Percentiles rank a stretch among this genome's conserved stretches.
phyloP scores from a whole-genome alignment of 2,797 vertebrate genomes.

The Glossophaga mutica region DNA sequence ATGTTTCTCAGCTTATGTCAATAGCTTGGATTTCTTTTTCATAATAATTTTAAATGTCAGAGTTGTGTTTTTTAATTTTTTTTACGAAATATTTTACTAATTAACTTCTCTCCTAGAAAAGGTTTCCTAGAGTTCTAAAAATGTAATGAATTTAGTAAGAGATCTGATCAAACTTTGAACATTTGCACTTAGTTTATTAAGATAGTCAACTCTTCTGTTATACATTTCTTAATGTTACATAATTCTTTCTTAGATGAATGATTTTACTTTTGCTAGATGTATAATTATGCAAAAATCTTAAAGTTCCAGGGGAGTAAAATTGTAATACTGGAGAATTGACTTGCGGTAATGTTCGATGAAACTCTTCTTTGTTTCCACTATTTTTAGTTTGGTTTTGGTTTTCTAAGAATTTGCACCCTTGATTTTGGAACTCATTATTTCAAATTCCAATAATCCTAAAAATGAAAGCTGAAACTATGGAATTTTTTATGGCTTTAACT shows the following conservation, averaged over 20 bases:
- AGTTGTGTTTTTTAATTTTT: constrained; percentile 19
- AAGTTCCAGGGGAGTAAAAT: not conserved
- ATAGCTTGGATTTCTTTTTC: constrained; percentile 74
- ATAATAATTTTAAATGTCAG: constrained; percentile 68
- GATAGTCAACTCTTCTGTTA: not conserved
- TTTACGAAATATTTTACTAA: constrained; percentile 75
- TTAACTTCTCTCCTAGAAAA: constrained; percentile 73
- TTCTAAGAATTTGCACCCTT: constrained; percentile 56
- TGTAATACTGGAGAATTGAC: not conserved
- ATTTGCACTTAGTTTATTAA: not conserved
- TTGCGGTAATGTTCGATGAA: not conserved
- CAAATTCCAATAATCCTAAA: constrained; percentile 59
- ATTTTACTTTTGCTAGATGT: constrained; percentile 12
- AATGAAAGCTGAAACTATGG: constrained; percentile 53
- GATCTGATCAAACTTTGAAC: constrained; percentile 43
- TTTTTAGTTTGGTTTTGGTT: constrained; percentile 60
- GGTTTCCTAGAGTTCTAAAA: constrained; percentile 63
- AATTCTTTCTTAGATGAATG: constrained; percentile 3
- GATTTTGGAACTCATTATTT: constrained; percentile 67
- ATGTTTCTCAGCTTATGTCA: constrained; percentile 70
- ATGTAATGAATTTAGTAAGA: constrained; percentile 71
- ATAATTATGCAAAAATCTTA: constrained; percentile 14
- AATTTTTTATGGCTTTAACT: constrained; percentile 60
- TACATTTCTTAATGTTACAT: not conserved
- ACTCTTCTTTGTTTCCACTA: constrained; percentile 26